Evolutionary conservation across 2,888 invertebrate genomes (phyloP), one percentile per base, ranked within the genome.

Genomic region (Myopa tessellatipennis): DNA sequence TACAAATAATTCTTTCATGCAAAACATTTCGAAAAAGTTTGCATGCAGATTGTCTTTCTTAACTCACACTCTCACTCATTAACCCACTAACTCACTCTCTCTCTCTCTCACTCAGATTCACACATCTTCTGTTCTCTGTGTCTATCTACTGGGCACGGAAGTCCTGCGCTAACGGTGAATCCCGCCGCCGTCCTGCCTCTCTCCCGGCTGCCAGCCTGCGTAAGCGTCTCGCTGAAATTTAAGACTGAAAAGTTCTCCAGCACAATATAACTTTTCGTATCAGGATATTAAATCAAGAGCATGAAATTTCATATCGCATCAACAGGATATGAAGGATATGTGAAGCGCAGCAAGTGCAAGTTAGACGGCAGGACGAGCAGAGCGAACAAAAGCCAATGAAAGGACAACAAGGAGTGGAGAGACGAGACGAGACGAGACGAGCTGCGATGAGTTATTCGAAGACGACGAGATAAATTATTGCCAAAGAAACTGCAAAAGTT

Each of bases 241-340:
- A 55, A 55, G 16, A n/a, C 55, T 55, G 55, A 10, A 55, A 55
- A n/a, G 2, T 55, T 55, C 16, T 55, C 8, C 55, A 55, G 61
- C 61, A 26, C 34, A 61, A 10, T 61, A 26, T 18, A 61, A 61
- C 61, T 61, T 61, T 26, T 1, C 45, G n/a, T 68, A 40, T 38
- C 45, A 68, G 68, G 68, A 68, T 68, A 68, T 68, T 68, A 68
- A 68, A 68, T 68, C 68, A 68, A 16, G n/a, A 61, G 61, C 61
- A 61, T 61, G 68, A 68, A 68, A 68, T 68, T 68, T 68, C 68
- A 68, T 68, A 68, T 68, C 68, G 38, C 38, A 68, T 68, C 68
- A 68, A 68, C 40, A 45, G 68, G 68, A 68, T 68, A 45, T 45
- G 45, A 61, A 26, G 61, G n/a, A 18, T 18, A 61, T 61, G 61